Percentiles rank a stretch among this genome's conserved stretches.
Evolutionary conservation across 2,797 vertebrate genomes (phyloP).

Genomic region (Sebastes taczanowskii): DNA sequence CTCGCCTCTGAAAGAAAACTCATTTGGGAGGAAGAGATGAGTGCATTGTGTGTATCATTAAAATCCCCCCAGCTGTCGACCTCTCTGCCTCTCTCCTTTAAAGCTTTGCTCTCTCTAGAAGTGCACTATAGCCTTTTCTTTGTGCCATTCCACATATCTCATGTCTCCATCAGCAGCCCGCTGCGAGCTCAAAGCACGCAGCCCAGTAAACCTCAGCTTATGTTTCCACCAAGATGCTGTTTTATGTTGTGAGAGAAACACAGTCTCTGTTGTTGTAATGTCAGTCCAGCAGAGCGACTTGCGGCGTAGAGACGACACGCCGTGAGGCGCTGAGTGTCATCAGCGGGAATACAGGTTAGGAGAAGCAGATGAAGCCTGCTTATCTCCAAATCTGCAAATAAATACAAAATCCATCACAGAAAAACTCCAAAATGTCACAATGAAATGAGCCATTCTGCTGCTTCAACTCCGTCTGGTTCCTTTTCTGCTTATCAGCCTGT

Average conservation of each 20-base stretch:
- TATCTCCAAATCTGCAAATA: conserved; percentile 6
- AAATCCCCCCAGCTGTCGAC: neutral
- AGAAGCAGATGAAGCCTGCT: neutral
- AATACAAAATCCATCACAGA: neutral
- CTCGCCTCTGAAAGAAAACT: conserved; percentile 6
- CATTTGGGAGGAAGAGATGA: conserved; percentile 16
- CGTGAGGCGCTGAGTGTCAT: conserved; percentile 5
- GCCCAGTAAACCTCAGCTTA: conserved; percentile 2
- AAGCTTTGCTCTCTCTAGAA: conserved; percentile 3
- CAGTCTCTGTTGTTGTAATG: neutral
- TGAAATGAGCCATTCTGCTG: neutral
- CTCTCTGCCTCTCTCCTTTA: neutral
- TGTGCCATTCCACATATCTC: conserved; percentile 25
- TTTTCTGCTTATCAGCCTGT: conserved; percentile 1
- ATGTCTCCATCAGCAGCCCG: conserved; percentile 15
- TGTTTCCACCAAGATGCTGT: neutral
- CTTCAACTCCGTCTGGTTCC: neutral
- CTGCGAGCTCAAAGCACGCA: conserved; percentile 10
- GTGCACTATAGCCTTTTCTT: neutral
- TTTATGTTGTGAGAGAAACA: conserved; percentile 4
- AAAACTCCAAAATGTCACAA: neutral
- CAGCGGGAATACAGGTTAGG: neutral
- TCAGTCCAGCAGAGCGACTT: neutral
- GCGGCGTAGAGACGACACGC: neutral
- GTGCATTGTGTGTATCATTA: conserved; percentile 3